Evolutionary conservation across 2,888 invertebrate genomes (phyloP).

Genomic region (Chalcosyrphus nemorum): DNA sequence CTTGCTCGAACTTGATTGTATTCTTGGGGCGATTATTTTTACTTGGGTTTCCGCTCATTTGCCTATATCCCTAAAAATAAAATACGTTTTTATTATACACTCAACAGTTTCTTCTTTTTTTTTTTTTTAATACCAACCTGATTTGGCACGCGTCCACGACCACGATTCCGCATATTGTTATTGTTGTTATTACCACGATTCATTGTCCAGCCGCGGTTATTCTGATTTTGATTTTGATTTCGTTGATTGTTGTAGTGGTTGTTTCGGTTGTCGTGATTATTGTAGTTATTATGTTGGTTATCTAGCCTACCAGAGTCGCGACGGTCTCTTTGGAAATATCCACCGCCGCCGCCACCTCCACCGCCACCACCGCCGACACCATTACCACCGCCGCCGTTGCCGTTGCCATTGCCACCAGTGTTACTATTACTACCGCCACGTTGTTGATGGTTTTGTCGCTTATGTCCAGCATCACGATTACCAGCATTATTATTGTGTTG

Average conservation of each 20-base stretch:
- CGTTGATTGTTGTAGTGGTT: slow-evolving; percentile 79
- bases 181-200: slow-evolving; percentile 78
- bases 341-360: slow-evolving; percentile 76
- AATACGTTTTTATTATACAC: too few species aligned
- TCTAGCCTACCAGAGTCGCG: slow-evolving; percentile 81
- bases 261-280: slow-evolving; percentile 76
- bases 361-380: slow-evolving; percentile 71
- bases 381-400: slow-evolving; percentile 46
- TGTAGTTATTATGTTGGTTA: slow-evolving; percentile 76
- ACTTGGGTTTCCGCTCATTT: slow-evolving; percentile 81
- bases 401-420: slow-evolving; percentile 70
- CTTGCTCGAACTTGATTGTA: slow-evolving; percentile 91
- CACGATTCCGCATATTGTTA: slow-evolving; percentile 81
- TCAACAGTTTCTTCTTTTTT: too few species aligned
- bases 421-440: slow-evolving; percentile 75
- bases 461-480: slow-evolving; percentile 81
- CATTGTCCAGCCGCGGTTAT: slow-evolving; percentile 80
- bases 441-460: slow-evolving; percentile 75
- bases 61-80: slow-evolving; percentile 79
- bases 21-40: slow-evolving; percentile 83
- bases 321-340: slow-evolving; percentile 80
- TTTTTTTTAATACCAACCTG: too few species aligned
- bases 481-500: slow-evolving; percentile 78
- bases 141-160: slow-evolving; percentile 81
- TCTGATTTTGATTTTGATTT: slow-evolving; percentile 79